A percentile compares a stretch with the other conserved stretches of the same genome.
Evolutionary conservation across 2,888 invertebrate species (phyloP).

Genomic region (Galerucella nymphaeae): DNA sequence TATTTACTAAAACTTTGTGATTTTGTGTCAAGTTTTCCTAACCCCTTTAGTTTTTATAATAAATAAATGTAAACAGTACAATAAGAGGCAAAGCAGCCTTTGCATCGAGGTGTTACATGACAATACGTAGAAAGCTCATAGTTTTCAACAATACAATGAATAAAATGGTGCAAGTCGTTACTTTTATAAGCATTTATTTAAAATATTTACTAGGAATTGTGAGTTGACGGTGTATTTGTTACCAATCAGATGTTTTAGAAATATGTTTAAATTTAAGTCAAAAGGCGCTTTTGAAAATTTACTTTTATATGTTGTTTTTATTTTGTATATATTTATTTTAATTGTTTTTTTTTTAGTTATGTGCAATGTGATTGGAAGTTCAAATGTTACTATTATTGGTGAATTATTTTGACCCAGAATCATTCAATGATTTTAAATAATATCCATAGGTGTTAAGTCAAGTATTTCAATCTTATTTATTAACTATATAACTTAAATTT

Average conservation of each 20-base stretch:
- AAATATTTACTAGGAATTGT: constrained; percentile 50
- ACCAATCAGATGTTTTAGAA: constrained; percentile 53
- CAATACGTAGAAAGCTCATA: constrained; percentile 66
- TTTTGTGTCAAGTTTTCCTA: neutral
- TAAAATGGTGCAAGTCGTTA: constrained; percentile 65
- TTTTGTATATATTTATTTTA: constrained; percentile 16
- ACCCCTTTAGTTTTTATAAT: constrained; percentile 23
- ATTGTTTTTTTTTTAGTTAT: constrained; percentile 7
- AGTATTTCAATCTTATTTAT: no score
- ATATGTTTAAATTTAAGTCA: constrained; percentile 34
- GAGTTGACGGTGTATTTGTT: constrained; percentile 62
- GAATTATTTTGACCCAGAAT: neutral
- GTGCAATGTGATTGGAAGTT: constrained; percentile 17
- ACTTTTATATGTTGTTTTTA: neutral
- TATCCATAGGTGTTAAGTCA: neutral
- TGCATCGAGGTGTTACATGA: constrained; percentile 64
- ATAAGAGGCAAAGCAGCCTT: constrained; percentile 58
- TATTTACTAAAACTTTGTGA: neutral
- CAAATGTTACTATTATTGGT: neutral
- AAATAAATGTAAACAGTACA: constrained; percentile 59
- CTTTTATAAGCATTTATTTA: constrained; percentile 64
- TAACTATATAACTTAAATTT: no score
- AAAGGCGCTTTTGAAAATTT: constrained; percentile 33
- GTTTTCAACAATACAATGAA: constrained; percentile 65
- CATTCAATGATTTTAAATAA: neutral